Base-by-base conservation (phyloP, 2,113 vertebrate species). In the Pterophyllum scalare region DNA sequence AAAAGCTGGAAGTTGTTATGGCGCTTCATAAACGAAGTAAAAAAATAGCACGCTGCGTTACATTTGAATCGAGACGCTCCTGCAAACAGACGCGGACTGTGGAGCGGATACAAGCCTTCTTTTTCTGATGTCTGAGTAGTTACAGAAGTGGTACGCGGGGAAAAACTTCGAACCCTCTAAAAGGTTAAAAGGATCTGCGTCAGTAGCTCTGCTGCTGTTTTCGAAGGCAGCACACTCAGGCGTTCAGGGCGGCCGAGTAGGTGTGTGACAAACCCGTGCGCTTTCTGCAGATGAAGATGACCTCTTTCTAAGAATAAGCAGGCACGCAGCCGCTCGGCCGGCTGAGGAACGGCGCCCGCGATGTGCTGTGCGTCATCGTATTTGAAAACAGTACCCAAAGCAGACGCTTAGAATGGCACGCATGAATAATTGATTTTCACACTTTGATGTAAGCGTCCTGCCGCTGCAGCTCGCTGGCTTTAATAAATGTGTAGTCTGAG, bases 311-410 rank as follows among this genome's bases (percentile, higher is more conserved):
- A 87, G 82, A 88, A 80, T 81, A 81, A 77, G 59, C 88, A 88
- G 62, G 56, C 20, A 2, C 11, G 9, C 52, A 80, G 59, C 43
- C 74, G 20, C 76, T 74, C 46, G 17, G 46, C 9, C 61, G 22
- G 1, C 15, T 9, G 28, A 62, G 79, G 26, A 75, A 43, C 35
- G 0, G 38, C 72, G 14, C 49, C 31, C 1, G 6, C n/a, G 70
- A 7, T 28, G 22, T 92, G 91, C 20, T 24, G 33, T 93, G 92
- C 83, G 88, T 94, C 93, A 94, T 85, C 75, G 7, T 76, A 20
- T 52, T 84, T 11, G 87, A 77, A 72, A 78, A 77, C 43, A 38
- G 77, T 2, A 58, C 40, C 33, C 49, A 56, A 35, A 80, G 80
- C 76, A 38, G 56, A 80, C 75, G 24, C 83, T 88, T 59, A 57